Base-by-base conservation (phyloP, 2,888 invertebrate species). In the Thymelicus acteon region DNA sequence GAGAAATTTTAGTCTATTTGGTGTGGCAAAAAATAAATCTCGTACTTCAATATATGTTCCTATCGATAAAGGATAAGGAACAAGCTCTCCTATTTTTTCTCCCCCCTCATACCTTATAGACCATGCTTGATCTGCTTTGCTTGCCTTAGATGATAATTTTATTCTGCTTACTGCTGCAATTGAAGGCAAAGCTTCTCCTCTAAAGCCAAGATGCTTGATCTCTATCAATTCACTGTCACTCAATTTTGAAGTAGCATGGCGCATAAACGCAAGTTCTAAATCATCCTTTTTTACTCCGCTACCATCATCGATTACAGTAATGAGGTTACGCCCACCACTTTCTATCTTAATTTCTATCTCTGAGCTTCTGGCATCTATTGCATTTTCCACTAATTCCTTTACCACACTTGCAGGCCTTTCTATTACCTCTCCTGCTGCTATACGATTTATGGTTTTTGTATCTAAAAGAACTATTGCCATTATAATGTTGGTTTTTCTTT, bases 211-310 rank as follows among this genome's bases (percentile, higher is more conserved):
- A 60, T 60, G 60, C 37, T 60, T 60, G 60, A 60, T 60, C 37
- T 60, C 60, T 60, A 60, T 60, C 37, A 60, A 60, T 37, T 60
- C 60, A 60, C 60, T 60, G 37, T 60, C 60, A 37, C 60, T 60
- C 37, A 60, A 60, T 60, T 60, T 60, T 60, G 60, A 60, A 60
- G 60, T 60, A 60, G 60, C 60, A 37, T 60, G 60, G 60, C 60
- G 60, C 60, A 60, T 60, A 60, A 60, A 60, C 60, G 60, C 60
- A 60, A 60, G 60, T 60, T n/a, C n/a, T n/a, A n/a, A n/a, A n/a
- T n/a, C n/a, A n/a, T n/a, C n/a, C n/a, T n/a, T n/a, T n/a, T n/a
- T n/a, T n/a, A n/a, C n/a, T n/a, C n/a, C n/a, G n/a, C n/a, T n/a
- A n/a, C n/a, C n/a, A n/a, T n/a, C n/a, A n/a, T n/a, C n/a, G n/a